phyloP scores from a whole-genome alignment of 92 coral and sea anemone species.

The Umimayanthus kanabou region DNA sequence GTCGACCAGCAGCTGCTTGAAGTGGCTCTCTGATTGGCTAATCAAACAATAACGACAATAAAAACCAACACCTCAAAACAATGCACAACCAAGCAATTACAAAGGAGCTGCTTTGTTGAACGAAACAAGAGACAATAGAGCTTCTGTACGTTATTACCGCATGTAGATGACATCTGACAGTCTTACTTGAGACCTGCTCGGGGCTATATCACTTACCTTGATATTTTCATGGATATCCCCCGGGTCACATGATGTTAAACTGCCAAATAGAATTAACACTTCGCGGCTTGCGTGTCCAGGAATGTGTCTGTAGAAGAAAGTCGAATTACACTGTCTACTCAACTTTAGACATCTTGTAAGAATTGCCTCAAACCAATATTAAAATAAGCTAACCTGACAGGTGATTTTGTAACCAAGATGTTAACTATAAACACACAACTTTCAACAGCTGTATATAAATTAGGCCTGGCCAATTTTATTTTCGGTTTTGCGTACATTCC shows the following conservation, averaged over 20 bases:
- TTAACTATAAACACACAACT: background rate
- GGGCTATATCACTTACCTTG: constrained; percentile 55
- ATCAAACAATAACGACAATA: too few species aligned
- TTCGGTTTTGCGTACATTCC: background rate
- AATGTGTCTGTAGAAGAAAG: constrained; percentile 70
- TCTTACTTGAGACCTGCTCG: background rate
- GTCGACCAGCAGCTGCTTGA: too few species aligned
- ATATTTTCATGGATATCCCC: constrained; percentile 88
- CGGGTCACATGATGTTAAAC: constrained; percentile 96
- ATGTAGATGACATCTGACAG: background rate
- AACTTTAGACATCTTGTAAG: background rate
- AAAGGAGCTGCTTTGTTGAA: too few species aligned
- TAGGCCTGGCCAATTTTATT: background rate
- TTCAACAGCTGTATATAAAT: too few species aligned
- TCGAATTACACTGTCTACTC: background rate
- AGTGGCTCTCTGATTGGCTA: too few species aligned
- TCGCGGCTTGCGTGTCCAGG: constrained; percentile 99
- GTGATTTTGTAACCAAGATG: background rate
- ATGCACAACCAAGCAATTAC: too few species aligned
- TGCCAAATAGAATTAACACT: constrained; percentile 80
- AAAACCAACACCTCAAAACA: too few species aligned
- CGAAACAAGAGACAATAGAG: too few species aligned
- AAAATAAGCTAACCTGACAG: background rate
- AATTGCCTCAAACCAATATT: background rate
- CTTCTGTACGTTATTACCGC: too few species aligned